phyloP scores from a whole-genome alignment of 2,888 invertebrate genomes.

The Hydriomena furcata region DNA sequence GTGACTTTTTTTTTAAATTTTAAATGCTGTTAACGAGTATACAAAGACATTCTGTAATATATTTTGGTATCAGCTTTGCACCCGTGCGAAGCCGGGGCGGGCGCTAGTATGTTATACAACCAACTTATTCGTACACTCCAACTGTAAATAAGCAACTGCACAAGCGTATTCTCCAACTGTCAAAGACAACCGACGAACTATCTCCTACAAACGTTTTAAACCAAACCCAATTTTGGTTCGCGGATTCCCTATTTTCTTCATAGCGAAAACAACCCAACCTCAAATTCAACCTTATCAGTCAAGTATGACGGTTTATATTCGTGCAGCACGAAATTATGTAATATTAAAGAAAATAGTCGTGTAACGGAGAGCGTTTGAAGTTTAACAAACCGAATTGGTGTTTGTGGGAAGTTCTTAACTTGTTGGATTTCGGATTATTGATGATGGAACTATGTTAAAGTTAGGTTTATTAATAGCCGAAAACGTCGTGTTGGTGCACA shows the following conservation, averaged over 20 bases:
- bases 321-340: not conserved
- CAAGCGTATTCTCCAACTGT: slow-evolving; percentile 35
- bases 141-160: slow-evolving; percentile 13
- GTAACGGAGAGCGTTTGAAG: slow-evolving; percentile 24
- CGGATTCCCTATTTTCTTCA: slow-evolving; percentile 25
- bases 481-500: too few relatives aligned
- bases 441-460: not conserved
- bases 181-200: slow-evolving; percentile 34
- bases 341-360: slow-evolving; percentile 16
- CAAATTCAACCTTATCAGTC: slow-evolving; percentile 6
- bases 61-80: too few relatives aligned
- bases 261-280: not conserved
- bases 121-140: not conserved
- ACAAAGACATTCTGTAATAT: too few relatives aligned
- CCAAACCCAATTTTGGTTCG: slow-evolving; percentile 33
- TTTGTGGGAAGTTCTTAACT: slow-evolving; percentile 15
- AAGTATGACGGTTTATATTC: not conserved
- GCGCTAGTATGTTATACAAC: too few relatives aligned
- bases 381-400: slow-evolving; percentile 27
- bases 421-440: slow-evolving; percentile 8
- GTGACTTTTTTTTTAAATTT: too few relatives aligned
- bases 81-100: too few relatives aligned
- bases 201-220: slow-evolving; percentile 28
- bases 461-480: not conserved
- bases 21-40: too few relatives aligned